These are phyloP conservation scores for Montipora capitata DNA, from an alignment of 92 coral and sea anemone genomes.

Conservation along the genomic window DNA sequence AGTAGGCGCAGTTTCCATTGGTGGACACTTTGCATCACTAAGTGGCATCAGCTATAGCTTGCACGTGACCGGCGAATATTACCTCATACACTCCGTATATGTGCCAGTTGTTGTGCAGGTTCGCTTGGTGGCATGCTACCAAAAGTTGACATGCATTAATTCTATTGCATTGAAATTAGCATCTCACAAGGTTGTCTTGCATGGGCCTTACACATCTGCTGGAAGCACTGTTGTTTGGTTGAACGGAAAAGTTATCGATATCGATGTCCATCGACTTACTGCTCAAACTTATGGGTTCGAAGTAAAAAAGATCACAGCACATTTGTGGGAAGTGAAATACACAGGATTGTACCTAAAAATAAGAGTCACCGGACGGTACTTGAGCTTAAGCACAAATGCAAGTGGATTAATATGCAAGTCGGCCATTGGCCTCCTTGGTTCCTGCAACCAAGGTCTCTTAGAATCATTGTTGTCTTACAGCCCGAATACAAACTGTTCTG, in stretches of 20 bases:
- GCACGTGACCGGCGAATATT: slow-evolving; percentile 91
- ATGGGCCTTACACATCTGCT: slow-evolving; percentile 89
- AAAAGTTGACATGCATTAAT: slow-evolving; percentile 83
- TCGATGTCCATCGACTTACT: slow-evolving; percentile 79
- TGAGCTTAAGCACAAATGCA: slow-evolving; percentile 73
- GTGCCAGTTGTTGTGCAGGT: slow-evolving; percentile 81
- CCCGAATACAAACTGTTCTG: slow-evolving; percentile 84
- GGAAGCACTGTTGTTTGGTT: slow-evolving; percentile 88
- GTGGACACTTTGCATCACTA: slow-evolving; percentile 89
- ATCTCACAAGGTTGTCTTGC: slow-evolving; percentile 82
- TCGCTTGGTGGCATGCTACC: slow-evolving; percentile 89
- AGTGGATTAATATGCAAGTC: slow-evolving; percentile 79
- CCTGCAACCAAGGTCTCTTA: slow-evolving; percentile 83
- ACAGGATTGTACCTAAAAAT: slow-evolving; percentile 71
- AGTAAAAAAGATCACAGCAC: slow-evolving; percentile 70
- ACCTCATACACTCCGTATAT: slow-evolving; percentile 83
- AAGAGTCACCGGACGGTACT: slow-evolving; percentile 92
- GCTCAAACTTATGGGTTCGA: slow-evolving; percentile 76
- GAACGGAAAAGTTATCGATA: slow-evolving; percentile 79
- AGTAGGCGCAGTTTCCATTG: slow-evolving; percentile 75
- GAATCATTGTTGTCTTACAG: slow-evolving; percentile 76
- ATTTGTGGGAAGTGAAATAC: slow-evolving; percentile 81
- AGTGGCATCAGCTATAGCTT: slow-evolving; percentile 85
- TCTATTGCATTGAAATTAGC: slow-evolving; percentile 87
- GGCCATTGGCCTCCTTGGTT: slow-evolving; percentile 90